Evolutionary conservation across 1,140 invertebrate species (phyloP).

Genomic region (Drosophila sturtevanti): DNA sequence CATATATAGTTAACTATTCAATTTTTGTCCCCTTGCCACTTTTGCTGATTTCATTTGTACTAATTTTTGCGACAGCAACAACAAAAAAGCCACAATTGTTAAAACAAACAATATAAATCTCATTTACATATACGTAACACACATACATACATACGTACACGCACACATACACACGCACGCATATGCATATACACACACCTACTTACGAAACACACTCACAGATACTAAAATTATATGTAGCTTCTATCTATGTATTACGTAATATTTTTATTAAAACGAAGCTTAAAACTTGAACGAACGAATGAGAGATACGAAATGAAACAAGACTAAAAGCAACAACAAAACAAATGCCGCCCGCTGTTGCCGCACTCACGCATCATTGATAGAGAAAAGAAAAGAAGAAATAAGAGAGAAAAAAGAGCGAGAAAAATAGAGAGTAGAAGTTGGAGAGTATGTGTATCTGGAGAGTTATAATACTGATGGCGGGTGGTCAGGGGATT

Average conservation of each 20-base stretch:
- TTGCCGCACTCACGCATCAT: constrained; percentile 36
- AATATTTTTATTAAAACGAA: constrained; percentile 80
- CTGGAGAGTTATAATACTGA: constrained; percentile 8
- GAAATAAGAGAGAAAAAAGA: constrained; percentile 25
- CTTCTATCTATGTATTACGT: constrained; percentile 76
- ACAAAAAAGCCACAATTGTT: constrained; percentile 37
- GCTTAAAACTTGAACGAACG: constrained; percentile 63
- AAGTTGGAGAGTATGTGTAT: constrained; percentile 38
- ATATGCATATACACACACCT: constrained; percentile 8
- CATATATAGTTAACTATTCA: not conserved
- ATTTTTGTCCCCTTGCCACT: constrained; percentile 13
- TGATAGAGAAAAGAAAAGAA: constrained; percentile 39
- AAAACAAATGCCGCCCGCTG: constrained; percentile 39
- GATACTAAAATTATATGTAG: constrained; percentile 30
- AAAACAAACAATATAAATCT: constrained; percentile 44
- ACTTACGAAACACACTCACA: constrained; percentile 20
- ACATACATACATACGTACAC: constrained; percentile 20
- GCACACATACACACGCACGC: constrained; percentile 8
- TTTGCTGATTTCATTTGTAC: constrained; percentile 50
- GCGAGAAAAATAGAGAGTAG: constrained; percentile 22
- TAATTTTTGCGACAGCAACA: constrained; percentile 44
- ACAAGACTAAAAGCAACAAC: constrained; percentile 39
- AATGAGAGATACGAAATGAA: constrained; percentile 13
- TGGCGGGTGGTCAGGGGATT: not conserved
- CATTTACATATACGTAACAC: constrained; percentile 26